phyloP scores from a whole-genome alignment of 2,113 vertebrate species.

The Brachypodius melanocephalos region DNA sequence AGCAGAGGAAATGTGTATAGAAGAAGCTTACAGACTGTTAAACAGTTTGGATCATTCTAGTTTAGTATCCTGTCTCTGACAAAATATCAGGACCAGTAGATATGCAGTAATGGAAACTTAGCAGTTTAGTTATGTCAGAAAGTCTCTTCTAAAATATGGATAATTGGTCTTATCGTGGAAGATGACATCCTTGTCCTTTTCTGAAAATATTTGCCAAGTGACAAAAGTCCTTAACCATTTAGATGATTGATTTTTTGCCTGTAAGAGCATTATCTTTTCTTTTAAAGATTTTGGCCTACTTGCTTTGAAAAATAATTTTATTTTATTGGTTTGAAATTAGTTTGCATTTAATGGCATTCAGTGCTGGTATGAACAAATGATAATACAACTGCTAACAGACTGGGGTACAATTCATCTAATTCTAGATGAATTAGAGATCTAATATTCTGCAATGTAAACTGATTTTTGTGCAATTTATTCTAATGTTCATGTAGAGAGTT shows the following conservation, averaged over 20 bases:
- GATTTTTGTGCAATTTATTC: not conserved
- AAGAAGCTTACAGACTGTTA: slow-evolving; percentile 14
- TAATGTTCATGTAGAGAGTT: not conserved
- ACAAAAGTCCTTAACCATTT: not conserved
- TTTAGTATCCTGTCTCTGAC: slow-evolving; percentile 11
- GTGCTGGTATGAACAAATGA: not conserved
- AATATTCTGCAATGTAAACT: not conserved
- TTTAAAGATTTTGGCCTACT: not conserved
- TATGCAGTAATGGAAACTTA: slow-evolving; percentile 21
- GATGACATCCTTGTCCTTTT: not conserved
- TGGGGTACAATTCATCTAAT: not conserved
- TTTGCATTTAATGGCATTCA: not conserved
- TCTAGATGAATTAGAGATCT: not conserved
- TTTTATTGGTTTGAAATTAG: not conserved
- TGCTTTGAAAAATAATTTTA: not conserved
- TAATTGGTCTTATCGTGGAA: not conserved
- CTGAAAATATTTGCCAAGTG: not conserved
- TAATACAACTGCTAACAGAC: not conserved
- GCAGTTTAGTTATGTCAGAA: not conserved
- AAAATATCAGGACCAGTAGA: slow-evolving; percentile 12
- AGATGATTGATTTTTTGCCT: not conserved
- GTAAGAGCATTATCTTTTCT: not conserved
- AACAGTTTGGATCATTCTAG: slow-evolving; percentile 34
- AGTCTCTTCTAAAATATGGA: not conserved
- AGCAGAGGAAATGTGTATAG: slow-evolving; percentile 31